Conservation (phyloP, 2,113 vertebrate genomes). For the Chinchilla lanigera region DNA sequence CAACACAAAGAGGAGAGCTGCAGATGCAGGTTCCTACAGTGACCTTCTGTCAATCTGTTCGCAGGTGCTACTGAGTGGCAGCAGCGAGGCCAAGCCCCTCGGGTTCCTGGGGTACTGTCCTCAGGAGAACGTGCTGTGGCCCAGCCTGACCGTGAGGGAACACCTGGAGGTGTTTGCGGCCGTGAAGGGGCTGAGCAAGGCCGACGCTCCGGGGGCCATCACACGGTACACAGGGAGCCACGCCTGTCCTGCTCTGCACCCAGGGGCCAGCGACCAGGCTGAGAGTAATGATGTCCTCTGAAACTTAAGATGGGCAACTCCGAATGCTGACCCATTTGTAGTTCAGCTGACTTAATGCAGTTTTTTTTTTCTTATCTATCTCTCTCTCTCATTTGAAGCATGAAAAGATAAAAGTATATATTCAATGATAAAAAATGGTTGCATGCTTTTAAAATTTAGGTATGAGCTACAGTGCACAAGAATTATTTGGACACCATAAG, state of each 20-base stretch:
- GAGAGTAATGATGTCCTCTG: rapidly evolving
- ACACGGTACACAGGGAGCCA: slow-evolving; percentile 81
- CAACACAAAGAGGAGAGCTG: not conserved
- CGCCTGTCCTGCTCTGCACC: not conserved
- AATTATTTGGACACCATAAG: not conserved
- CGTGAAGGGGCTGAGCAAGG: slow-evolving; percentile 89
- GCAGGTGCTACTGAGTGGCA: slow-evolving; percentile 60
- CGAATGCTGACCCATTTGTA: too few species aligned
- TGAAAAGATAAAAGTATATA: not conserved
- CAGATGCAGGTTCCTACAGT: not conserved
- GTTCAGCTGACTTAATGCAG: not conserved
- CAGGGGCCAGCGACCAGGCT: rapidly evolving
- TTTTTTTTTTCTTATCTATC: not conserved
- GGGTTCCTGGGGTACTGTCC: slow-evolving; percentile 91
- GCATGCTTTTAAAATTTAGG: not conserved
- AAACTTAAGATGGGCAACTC: rapidly evolving
- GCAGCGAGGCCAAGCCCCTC: rapidly evolving
- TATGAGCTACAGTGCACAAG: not conserved
- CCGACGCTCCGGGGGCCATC: slow-evolving; percentile 83
- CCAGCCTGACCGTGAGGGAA: slow-evolving; percentile 89
- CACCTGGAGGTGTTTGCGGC: slow-evolving; percentile 93
- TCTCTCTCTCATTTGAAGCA: not conserved
- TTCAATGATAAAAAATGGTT: not conserved
- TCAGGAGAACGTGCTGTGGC: slow-evolving; percentile 92
- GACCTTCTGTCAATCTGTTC: not conserved